Evolutionary conservation across 92 coral and sea anemone genomes (phyloP), one percentile per base, ranked within the genome.

Genomic region (Phymanthus crucifer): DNA sequence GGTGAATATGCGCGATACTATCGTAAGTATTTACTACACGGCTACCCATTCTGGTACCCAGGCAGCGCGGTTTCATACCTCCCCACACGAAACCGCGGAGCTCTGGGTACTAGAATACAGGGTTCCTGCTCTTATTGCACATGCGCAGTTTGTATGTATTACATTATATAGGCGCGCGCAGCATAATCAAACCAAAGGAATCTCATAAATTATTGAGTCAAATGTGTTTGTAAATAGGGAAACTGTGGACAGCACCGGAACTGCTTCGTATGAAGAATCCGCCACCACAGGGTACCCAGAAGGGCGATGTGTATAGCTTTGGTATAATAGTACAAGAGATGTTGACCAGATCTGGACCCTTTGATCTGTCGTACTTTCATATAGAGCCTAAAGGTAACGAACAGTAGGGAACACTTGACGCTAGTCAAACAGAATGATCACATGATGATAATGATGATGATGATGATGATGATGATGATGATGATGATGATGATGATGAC

Each of bases 221-320:
- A 19, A 46, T 74, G 35, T 37, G 47, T 37, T 64, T 23, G 3
- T 77, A 0, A 56, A 36, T 17, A 96, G 99, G 91, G 27, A 90
- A 89, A 87, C 35, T 93, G 72, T 96, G 98, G 98, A 93, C 87
- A 27, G 99, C 99, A 10, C 99, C 99, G 18, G 99, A 96, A 54
- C 88, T 90, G 36, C 74, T 96, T n/a, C 87, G 99, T 31, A 66
- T 81, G 82, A 86, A 82, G 37, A 85, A 64, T 54, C 82, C 80
- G 0, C 87, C 87, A n/a, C 67, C 83, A 52, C 84, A 76, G 54
- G 99, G 99, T 4, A 93, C 99, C 32, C 98, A 83, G 29, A 93
- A 93, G 61, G 99, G 99, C 70, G 99, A 96, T 84, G 96, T 96
- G 19, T 96, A 96, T 88, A 93, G 99, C 81, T 96, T 96, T 77